Conservation (phyloP, 2,888 invertebrate species). For the Tyria jacobaeae region DNA sequence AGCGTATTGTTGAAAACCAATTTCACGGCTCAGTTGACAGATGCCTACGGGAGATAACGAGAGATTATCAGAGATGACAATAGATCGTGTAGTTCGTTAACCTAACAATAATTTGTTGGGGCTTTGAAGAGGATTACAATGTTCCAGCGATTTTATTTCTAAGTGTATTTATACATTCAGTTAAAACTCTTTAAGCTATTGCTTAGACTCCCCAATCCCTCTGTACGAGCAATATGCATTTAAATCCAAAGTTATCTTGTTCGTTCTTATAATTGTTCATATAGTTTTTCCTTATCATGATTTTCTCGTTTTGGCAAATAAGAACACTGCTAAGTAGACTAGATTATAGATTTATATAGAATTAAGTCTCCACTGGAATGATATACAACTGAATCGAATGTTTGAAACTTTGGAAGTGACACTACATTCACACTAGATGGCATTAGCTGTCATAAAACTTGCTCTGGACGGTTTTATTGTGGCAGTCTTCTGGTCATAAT, state of each 20-base stretch:
- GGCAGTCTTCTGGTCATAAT: neutral
- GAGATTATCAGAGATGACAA: neutral
- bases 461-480: neutral
- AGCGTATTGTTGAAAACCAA: slow-evolving; percentile 46
- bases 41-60: slow-evolving; percentile 33
- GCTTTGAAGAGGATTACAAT: neutral
- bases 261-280: too few species aligned
- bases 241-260: too few species aligned
- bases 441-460: neutral
- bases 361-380: too few species aligned
- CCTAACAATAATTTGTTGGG: neutral
- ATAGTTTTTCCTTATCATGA: too few species aligned
- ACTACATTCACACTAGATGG: neutral
- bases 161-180: too few species aligned
- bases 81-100: neutral
- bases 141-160: neutral
- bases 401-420: neutral
- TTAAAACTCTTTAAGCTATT: too few species aligned
- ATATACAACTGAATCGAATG: too few species aligned
- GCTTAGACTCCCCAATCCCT: too few species aligned
- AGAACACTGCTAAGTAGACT: too few species aligned
- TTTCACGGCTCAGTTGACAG: slow-evolving; percentile 48
- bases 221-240: too few species aligned
- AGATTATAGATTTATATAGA: too few species aligned
- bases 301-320: too few species aligned